Percentiles rank a stretch among this genome's conserved stretches.
Evolutionary conservation across 2,113 vertebrate genomes (phyloP).

Genomic region (Callithrix jacchus): DNA sequence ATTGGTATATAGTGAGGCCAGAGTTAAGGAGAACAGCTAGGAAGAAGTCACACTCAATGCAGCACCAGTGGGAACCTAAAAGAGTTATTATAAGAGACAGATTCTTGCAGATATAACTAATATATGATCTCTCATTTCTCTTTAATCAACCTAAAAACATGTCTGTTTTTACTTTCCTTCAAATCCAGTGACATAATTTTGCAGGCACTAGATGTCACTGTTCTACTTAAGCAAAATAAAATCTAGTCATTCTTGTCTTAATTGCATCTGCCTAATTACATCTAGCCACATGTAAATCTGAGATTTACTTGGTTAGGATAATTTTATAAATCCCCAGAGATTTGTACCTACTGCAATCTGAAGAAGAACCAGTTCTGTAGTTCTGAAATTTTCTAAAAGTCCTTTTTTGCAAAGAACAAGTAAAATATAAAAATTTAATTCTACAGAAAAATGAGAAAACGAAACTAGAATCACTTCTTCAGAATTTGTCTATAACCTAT

Average conservation of each 20-base stretch:
- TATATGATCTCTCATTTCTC: not conserved
- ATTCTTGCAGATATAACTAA: not conserved
- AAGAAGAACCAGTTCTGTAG: not conserved
- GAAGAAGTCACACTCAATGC: not conserved
- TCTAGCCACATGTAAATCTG: not conserved
- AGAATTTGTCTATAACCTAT: not conserved
- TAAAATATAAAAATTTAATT: slow-evolving; percentile 1
- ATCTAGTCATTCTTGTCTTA: not conserved
- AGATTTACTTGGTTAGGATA: not conserved
- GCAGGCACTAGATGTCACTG: slow-evolving; percentile 87
- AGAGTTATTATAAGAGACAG: fast-evolving
- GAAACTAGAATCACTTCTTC: not conserved
- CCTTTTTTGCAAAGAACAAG: not conserved
- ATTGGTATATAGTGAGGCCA: not conserved
- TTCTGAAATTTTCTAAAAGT: not conserved
- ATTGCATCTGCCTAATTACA: not conserved
- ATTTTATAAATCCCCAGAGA: not conserved
- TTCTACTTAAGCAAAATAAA: slow-evolving; percentile 77
- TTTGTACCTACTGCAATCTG: fast-evolving
- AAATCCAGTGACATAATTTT: slow-evolving; percentile 43
- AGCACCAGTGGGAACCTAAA: fast-evolving
- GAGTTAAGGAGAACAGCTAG: not conserved
- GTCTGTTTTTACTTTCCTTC: not conserved
- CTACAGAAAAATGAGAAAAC: not conserved
- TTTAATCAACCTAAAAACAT: not conserved